Evolutionary conservation across 2,888 invertebrate genomes (phyloP).

Genomic region (Ophion ellenae): DNA sequence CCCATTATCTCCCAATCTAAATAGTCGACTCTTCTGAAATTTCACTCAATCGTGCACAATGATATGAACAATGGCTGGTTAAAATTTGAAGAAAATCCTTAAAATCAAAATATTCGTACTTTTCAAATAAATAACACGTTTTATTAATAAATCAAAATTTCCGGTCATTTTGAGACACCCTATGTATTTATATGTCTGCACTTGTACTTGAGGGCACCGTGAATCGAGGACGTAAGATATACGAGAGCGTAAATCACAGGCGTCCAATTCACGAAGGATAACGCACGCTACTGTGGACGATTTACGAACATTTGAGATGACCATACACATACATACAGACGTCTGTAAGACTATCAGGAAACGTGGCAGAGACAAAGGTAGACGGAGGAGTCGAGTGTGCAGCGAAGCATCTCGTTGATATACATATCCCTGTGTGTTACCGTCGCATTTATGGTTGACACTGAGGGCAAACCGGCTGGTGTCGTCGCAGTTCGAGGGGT

Average conservation of each 20-base stretch:
- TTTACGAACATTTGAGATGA: constrained; percentile 39
- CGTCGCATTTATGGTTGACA: constrained; percentile 55
- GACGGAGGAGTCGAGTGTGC: constrained; percentile 29
- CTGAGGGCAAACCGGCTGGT: constrained; percentile 51
- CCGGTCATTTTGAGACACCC: too few species aligned
- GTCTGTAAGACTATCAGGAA: constrained; percentile 33
- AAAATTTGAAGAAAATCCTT: too few species aligned
- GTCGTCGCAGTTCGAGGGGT: constrained; percentile 34
- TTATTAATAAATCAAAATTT: too few species aligned
- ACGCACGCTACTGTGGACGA: constrained; percentile 54
- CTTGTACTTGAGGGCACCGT: constrained; percentile 45
- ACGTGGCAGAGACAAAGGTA: constrained; percentile 38
- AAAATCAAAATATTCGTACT: too few species aligned
- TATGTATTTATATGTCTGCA: constrained; percentile 6
- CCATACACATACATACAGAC: constrained; percentile 4
- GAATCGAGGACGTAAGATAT: constrained; percentile 52
- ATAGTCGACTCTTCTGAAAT: too few species aligned
- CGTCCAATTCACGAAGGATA: constrained; percentile 75
- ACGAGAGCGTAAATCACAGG: constrained; percentile 70
- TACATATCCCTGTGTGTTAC: constrained; percentile 28
- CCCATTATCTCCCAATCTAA: too few species aligned
- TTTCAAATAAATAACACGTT: too few species aligned
- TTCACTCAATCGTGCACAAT: too few species aligned
- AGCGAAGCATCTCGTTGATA: constrained; percentile 43
- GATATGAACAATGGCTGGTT: too few species aligned